Conservation (phyloP, 2,888 invertebrate species). For the Diarsia rubi region DNA sequence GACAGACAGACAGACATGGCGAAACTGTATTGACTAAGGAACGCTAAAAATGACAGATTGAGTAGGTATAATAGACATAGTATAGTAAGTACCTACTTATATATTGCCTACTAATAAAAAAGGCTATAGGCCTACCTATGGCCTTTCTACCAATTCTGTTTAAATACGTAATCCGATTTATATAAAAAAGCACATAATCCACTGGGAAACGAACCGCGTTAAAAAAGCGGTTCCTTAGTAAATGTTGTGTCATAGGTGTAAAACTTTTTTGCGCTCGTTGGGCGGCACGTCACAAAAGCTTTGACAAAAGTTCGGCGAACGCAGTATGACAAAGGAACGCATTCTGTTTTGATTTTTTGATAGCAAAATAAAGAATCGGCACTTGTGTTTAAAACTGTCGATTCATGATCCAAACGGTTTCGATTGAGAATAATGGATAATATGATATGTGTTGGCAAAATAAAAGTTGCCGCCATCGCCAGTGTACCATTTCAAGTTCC, state of each 20-base stretch:
- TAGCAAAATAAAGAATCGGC: slow-evolving; percentile 81
- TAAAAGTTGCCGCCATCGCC: slow-evolving; percentile 70
- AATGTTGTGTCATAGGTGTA: slow-evolving; percentile 77
- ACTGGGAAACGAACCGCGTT: slow-evolving; percentile 57
- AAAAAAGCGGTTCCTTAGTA: slow-evolving; percentile 77
- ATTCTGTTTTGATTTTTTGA: slow-evolving; percentile 87
- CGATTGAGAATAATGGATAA: slow-evolving; percentile 74
- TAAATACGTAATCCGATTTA: slow-evolving; percentile 71
- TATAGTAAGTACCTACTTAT: too few relatives aligned
- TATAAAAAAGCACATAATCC: slow-evolving; percentile 63
- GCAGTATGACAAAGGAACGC: slow-evolving; percentile 78
- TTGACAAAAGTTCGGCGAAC: slow-evolving; percentile 83
- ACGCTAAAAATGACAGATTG: too few relatives aligned
- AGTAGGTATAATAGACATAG: too few relatives aligned
- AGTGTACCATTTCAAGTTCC: slow-evolving; percentile 54
- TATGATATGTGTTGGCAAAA: slow-evolving; percentile 78
- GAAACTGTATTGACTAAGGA: too few relatives aligned
- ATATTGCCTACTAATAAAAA: slow-evolving; percentile 15
- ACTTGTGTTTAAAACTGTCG: slow-evolving; percentile 80
- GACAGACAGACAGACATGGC: too few relatives aligned
- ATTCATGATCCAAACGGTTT: slow-evolving; percentile 74
- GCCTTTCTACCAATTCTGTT: slow-evolving; percentile 33
- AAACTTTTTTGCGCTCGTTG: slow-evolving; percentile 72
- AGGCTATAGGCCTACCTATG: slow-evolving; percentile 3
- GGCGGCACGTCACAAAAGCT: slow-evolving; percentile 81